Evolutionary conservation across 2,797 vertebrate genomes (phyloP), one percentile per base, ranked within the genome.

Genomic region (Rhinatrema bivittatum): DNA sequence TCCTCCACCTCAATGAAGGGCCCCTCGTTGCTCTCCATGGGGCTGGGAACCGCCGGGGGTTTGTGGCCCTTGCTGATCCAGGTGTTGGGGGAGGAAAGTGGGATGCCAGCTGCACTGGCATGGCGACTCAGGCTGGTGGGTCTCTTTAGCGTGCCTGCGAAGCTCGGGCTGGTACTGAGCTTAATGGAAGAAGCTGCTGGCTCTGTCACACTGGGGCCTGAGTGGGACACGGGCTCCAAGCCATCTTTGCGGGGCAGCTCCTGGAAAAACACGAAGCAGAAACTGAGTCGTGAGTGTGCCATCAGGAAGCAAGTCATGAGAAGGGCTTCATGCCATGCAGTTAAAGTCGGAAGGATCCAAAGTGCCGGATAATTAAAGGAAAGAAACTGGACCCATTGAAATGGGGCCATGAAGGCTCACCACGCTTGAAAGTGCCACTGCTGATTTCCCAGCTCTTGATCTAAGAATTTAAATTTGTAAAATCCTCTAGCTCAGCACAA

Each of bases 51-150:
- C 3, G 47, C 18, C 2, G 81, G 72, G n/a, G 81, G 83, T 49
- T 79, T 93, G 23, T 87, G 84, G 14, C 78, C 71, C 38, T 88
- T 90, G 22, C 78, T 69, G 22, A 82, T 60, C 69, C 91, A 86
- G 2, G 89, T 37, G 10, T 41, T 26, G 0, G 57, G 29, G 0
- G 68, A 68, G 1, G 90, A 85, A 23, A 97, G 81, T 0, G 93
- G 85, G 68, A 95, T 91, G 18, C 91, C 85, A 0, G 89, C 87
- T 0, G 91, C 92, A 0, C 95, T 98, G 69, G 91, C 87, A 3
- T 97, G 91, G 16, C 95, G 86, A 70, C 89, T 96, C 48, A 98
- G 82, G 15, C 85, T 82, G 4, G 89, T 93, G 15, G 94, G 93
- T 2, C 92, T 86, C 66, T 87, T 94, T 44, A 97, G 73, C 1